Evolutionary conservation across 1,140 invertebrate species (phyloP).

Genomic region (Ooceraea biroi): DNA sequence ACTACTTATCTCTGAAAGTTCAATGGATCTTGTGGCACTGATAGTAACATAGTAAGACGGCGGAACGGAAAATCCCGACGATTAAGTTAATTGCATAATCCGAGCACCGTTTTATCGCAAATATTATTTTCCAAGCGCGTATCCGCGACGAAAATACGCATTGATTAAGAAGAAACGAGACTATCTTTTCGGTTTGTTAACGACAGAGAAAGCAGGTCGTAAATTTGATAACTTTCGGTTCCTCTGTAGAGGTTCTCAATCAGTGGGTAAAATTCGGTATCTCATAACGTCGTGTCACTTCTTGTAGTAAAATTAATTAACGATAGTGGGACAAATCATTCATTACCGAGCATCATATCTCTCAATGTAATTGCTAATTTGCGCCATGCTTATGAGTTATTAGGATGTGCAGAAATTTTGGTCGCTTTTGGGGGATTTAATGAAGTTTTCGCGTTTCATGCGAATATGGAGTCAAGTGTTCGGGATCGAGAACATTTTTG

Average conservation of each 20-base stretch:
- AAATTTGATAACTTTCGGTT: constrained; percentile 33
- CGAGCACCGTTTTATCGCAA: not conserved
- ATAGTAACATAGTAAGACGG: constrained; percentile 15
- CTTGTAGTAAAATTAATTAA: not conserved
- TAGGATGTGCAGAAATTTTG: too few relatives aligned
- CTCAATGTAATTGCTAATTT: too few relatives aligned
- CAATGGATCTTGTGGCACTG: constrained; percentile 9
- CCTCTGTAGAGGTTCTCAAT: not conserved
- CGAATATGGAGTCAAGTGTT: not conserved
- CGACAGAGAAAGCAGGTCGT: constrained; percentile 16
- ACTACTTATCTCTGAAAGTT: not conserved
- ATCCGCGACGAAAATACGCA: not conserved
- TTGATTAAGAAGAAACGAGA: constrained; percentile 27
- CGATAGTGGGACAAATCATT: not conserved
- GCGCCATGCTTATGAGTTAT: too few relatives aligned
- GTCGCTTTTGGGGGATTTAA: too few relatives aligned
- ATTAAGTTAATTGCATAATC: constrained; percentile 6
- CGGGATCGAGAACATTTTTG: constrained; percentile 37
- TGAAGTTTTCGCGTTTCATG: not conserved
- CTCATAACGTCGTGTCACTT: not conserved
- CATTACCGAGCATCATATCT: too few relatives aligned
- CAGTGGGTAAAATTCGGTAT: not conserved
- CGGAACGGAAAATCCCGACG: constrained; percentile 16
- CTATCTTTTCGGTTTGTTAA: constrained; percentile 2
- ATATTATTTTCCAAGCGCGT: constrained; percentile 9